Evolutionary conservation across 2,888 invertebrate species (phyloP).

Genomic region (Orchesellides sinensis): DNA sequence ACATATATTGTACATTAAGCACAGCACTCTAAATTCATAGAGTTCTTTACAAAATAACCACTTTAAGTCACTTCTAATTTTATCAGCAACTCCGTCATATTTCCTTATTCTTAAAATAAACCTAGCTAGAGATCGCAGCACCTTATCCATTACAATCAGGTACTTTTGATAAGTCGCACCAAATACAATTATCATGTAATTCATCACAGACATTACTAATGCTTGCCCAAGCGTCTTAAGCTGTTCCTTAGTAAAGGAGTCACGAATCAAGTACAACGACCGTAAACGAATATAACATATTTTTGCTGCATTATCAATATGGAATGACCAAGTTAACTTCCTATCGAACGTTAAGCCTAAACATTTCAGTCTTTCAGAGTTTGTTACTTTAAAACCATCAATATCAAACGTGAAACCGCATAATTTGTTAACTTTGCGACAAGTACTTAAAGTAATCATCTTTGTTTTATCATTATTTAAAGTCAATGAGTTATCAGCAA

Average conservation of each 20-base stretch:
- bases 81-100: background rate
- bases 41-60: background rate
- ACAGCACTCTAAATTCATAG: background rate
- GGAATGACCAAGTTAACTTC: background rate
- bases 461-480: constrained; percentile 39
- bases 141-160: background rate
- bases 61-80: background rate
- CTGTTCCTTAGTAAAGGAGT: background rate
- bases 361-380: constrained; percentile 8
- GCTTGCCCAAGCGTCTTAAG: background rate
- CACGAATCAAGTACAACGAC: background rate
- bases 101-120: background rate
- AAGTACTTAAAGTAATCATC: constrained; percentile 5
- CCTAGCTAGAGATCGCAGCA: background rate
- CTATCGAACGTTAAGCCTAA: constrained; percentile 17
- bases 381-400: background rate
- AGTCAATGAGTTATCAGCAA: background rate
- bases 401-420: constrained; percentile 4
- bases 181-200: constrained; percentile 3
- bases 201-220: background rate
- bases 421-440: background rate
- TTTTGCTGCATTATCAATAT: constrained; percentile 6
- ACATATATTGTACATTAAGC: background rate
- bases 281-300: constrained; percentile 11
- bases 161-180: background rate